Percentiles rank a stretch among this genome's conserved stretches.
Evolutionary conservation across 2,113 vertebrate genomes (phyloP).

Genomic region (Thunnus maccoyii): DNA sequence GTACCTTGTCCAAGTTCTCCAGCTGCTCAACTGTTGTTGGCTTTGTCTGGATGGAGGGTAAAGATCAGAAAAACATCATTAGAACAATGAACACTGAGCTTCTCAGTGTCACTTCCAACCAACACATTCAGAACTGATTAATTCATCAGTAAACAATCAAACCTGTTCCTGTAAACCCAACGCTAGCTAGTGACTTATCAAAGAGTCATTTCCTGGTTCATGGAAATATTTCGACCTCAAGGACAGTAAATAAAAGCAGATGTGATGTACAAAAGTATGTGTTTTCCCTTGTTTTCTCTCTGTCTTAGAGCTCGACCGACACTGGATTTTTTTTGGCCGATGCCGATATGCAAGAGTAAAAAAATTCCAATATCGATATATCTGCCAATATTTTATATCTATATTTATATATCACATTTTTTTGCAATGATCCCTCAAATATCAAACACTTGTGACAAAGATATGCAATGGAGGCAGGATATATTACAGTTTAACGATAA

Average conservation of each 20-base stretch:
- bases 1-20: conserved; percentile 96
- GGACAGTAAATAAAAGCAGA: not conserved
- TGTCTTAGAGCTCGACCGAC: too few relatives aligned
- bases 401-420: too few relatives aligned
- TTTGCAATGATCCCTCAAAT: too few relatives aligned
- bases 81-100: not conserved
- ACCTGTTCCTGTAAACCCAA: not conserved
- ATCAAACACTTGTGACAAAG: too few relatives aligned
- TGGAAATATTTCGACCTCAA: not conserved
- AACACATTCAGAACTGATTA: not conserved
- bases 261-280: not conserved
- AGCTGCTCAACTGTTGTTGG: conserved; percentile 93
- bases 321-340: too few relatives aligned
- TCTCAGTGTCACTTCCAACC: not conserved
- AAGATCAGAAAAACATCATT: not conserved
- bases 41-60: conserved; percentile 86
- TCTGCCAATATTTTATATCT: too few relatives aligned
- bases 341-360: too few relatives aligned
- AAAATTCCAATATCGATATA: too few relatives aligned
- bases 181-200: not conserved
- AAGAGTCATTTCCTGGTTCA: not conserved
- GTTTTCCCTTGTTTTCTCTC: not conserved
- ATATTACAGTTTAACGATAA: too few relatives aligned
- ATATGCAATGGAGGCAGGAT: too few relatives aligned
- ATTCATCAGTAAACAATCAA: not conserved